Percentiles rank a stretch among this genome's conserved stretches.
phyloP scores from a whole-genome alignment of 2,797 vertebrate species.

The Enteromius argenteus region DNA sequence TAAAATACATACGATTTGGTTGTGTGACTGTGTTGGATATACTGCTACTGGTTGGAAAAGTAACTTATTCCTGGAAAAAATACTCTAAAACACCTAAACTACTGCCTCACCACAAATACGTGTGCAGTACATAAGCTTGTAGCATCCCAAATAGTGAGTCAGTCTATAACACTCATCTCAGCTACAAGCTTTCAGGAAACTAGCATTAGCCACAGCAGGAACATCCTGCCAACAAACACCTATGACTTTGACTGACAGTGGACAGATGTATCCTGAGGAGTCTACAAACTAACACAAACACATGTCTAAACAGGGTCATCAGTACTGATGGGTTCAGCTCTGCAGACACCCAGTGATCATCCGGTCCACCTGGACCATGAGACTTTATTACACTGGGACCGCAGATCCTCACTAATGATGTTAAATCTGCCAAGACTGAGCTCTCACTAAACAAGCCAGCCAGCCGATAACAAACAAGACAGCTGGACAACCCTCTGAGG shows the following conservation, averaged over 20 bases:
- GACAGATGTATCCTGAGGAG: neutral
- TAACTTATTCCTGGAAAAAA: neutral
- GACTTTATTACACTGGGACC: conserved; percentile 18
- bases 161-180: neutral
- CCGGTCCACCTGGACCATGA: conserved; percentile 8
- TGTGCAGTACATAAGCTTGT: neutral
- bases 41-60: neutral
- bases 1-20: no score
- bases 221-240: neutral
- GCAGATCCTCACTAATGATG: conserved; percentile 29
- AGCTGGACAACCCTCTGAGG: conserved; percentile 22
- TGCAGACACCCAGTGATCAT: conserved; percentile 6
- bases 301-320: neutral
- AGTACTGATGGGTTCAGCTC: neutral
- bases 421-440: conserved; percentile 19
- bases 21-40: no score
- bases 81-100: neutral
- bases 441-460: conserved; percentile 6
- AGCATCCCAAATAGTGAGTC: neutral
- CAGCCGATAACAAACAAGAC: conserved; percentile 18
- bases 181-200: neutral
- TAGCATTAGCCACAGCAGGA: conserved; percentile 4
- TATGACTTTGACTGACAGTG: conserved; percentile 31
- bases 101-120: neutral
- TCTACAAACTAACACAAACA: conserved; percentile 13